phyloP scores from a whole-genome alignment of 2,888 invertebrate genomes.

The Gerris lacustris region DNA sequence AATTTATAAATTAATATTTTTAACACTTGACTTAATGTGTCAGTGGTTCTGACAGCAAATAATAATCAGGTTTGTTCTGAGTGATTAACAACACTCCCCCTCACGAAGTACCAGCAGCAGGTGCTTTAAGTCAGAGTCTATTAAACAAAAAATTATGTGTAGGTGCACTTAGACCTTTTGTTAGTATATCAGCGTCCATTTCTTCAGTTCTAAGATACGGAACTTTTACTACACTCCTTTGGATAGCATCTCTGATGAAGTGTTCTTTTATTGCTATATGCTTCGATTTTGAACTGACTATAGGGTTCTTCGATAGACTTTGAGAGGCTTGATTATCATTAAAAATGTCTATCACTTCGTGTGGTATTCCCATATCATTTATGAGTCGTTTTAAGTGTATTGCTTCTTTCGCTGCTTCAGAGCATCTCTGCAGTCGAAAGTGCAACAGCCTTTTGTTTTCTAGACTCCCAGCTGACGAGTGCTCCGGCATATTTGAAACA shows the following conservation, averaged over 20 bases:
- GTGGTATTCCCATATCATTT: not conserved
- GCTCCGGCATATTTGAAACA: not conserved
- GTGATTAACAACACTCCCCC: too few relatives aligned
- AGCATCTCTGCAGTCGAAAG: constrained; percentile 7
- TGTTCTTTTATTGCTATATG: not conserved
- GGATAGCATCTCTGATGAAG: not conserved
- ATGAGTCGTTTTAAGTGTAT: not conserved
- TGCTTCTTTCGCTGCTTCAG: not conserved
- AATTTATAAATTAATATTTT: too few relatives aligned
- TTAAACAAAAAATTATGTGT: too few relatives aligned
- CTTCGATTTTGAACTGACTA: not conserved
- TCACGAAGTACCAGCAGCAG: too few relatives aligned
- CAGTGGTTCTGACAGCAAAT: too few relatives aligned
- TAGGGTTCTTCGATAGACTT: not conserved
- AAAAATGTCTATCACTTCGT: not conserved
- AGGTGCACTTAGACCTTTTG: too few relatives aligned
- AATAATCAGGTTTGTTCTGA: too few relatives aligned
- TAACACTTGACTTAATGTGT: too few relatives aligned
- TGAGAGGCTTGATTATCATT: not conserved
- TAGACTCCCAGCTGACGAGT: not conserved
- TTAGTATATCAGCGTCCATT: too few relatives aligned
- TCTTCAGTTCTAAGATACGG: too few relatives aligned
- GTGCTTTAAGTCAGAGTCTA: too few relatives aligned
- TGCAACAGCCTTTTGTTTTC: not conserved
- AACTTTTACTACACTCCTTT: not conserved